Evolutionary conservation across 1,140 invertebrate genomes (phyloP).

Genomic region (Ericerus pela): DNA sequence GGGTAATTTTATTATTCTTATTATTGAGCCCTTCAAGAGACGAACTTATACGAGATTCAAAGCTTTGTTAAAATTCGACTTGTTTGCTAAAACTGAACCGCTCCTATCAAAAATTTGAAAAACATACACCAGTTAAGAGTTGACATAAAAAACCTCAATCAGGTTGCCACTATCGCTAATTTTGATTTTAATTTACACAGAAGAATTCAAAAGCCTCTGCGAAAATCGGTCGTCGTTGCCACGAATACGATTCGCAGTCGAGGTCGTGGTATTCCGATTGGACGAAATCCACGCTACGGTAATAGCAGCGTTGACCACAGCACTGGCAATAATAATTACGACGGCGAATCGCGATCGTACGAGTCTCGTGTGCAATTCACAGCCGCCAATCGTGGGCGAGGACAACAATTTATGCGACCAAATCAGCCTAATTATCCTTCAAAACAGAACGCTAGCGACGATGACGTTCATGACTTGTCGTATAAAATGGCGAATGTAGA

Average conservation of each 20-base stretch:
- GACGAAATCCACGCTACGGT: background rate
- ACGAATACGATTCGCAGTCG: background rate
- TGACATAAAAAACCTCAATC: too few species aligned
- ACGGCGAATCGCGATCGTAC: too few species aligned
- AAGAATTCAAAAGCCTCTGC: conserved; percentile 18
- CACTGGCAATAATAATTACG: too few species aligned
- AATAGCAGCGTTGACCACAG: background rate
- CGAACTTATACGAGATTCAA: too few species aligned
- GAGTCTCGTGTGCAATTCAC: background rate
- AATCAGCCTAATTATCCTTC: background rate
- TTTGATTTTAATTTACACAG: conserved; percentile 16
- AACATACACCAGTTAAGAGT: too few species aligned
- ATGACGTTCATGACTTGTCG: background rate
- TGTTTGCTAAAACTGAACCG: too few species aligned
- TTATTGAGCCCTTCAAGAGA: too few species aligned
- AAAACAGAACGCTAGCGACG: background rate
- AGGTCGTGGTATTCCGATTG: background rate
- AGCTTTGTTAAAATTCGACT: too few species aligned
- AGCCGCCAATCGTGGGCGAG: background rate
- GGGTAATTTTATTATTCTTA: too few species aligned
- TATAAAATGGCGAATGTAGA: background rate
- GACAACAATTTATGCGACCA: background rate
- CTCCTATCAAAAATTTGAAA: too few species aligned
- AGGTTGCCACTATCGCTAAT: too few species aligned
- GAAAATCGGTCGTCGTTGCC: background rate